Evolutionary conservation across 2,888 invertebrate genomes (phyloP).

Genomic region (Hypomecis punctinalis): DNA sequence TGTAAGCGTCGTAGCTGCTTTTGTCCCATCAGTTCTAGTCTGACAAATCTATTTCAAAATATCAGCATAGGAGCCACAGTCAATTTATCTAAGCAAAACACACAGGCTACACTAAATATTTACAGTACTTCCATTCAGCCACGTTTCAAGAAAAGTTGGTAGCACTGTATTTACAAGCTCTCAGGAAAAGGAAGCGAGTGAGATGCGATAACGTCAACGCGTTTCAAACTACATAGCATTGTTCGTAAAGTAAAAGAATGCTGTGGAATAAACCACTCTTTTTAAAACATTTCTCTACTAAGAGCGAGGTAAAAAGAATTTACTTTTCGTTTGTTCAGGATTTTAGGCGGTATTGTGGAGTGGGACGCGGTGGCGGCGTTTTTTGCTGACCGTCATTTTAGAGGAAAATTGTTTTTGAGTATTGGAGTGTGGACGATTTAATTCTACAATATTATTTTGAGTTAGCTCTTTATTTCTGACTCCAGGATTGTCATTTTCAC

Average conservation of each 20-base stretch:
- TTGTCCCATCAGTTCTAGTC: constrained; percentile 4
- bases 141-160: neutral
- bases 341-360: constrained; percentile 16
- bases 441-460: neutral
- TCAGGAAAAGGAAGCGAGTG: constrained; percentile 51
- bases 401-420: constrained; percentile 6
- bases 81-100: neutral
- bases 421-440: neutral
- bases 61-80: neutral
- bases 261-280: constrained; percentile 32
- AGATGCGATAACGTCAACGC: constrained; percentile 56
- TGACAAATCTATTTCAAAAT: neutral
- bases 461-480: neutral
- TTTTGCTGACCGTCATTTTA: constrained; percentile 24
- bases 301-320: constrained; percentile 29
- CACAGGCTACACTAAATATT: neutral
- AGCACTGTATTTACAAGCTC: constrained; percentile 47
- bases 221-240: constrained; percentile 49
- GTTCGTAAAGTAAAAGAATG: constrained; percentile 50
- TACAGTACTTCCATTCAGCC: neutral
- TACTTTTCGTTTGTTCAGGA: constrained; percentile 28
- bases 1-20: neutral
- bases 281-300: constrained; percentile 30
- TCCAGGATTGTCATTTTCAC: too few relatives aligned
- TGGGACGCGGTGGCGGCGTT: constrained; percentile 21